These are phyloP conservation scores for Trididemnum clinides DNA, from an alignment of 23 tunicate genomes.

Conservation along the genomic window DNA sequence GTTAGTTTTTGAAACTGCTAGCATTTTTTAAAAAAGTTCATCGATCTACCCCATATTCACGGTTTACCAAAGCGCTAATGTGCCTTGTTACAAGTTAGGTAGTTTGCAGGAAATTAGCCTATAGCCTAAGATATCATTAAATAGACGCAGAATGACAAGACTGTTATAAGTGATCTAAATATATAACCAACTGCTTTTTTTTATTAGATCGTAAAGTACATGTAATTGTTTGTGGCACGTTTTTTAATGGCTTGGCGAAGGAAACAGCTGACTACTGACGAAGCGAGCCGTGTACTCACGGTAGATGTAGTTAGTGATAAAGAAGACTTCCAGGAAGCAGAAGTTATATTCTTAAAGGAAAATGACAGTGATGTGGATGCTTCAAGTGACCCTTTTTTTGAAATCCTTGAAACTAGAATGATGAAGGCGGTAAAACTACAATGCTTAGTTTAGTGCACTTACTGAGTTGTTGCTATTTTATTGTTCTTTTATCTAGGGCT, in stretches of 20 bases:
- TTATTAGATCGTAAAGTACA: not conserved
- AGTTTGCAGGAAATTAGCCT: not conserved
- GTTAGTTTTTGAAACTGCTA: too few relatives aligned
- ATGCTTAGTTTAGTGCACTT: not conserved
- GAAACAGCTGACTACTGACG: not conserved
- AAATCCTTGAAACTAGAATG: not conserved
- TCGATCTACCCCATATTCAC: too few relatives aligned
- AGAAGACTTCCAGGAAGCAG: not conserved
- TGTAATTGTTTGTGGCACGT: not conserved
- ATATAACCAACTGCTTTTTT: not conserved
- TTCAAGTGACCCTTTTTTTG: not conserved
- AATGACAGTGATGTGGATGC: not conserved
- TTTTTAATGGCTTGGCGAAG: not conserved
- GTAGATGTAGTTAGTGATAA: not conserved
- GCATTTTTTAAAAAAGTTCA: too few relatives aligned
- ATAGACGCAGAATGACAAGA: not conserved
- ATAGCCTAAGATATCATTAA: not conserved
- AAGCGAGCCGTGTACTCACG: not conserved
- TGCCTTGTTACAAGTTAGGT: too few relatives aligned
- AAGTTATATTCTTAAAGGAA: not conserved
- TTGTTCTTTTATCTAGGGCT: not conserved
- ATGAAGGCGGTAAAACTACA: not conserved
- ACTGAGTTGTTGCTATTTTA: not conserved
- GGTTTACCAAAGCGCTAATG: too few relatives aligned
- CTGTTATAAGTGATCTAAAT: not conserved